Percentiles rank a stretch among this genome's conserved stretches.
phyloP scores from a whole-genome alignment of 2,888 invertebrate genomes.

The Andrena marginata region DNA sequence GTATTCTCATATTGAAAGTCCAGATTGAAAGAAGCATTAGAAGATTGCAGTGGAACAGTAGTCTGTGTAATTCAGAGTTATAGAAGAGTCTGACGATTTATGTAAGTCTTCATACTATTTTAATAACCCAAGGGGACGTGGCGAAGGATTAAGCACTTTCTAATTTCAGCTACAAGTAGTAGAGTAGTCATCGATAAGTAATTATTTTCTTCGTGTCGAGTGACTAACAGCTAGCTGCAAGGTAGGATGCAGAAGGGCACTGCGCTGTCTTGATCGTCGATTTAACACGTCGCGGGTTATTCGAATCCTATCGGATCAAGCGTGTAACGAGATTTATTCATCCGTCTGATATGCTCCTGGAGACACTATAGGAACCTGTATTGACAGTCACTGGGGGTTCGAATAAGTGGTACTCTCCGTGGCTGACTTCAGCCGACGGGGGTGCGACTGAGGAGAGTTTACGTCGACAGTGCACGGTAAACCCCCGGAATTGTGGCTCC shows the following conservation, averaged over 20 bases:
- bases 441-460: constrained; percentile 83
- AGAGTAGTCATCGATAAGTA: too few species aligned
- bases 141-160: too few species aligned
- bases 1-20: too few species aligned
- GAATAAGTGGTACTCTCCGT: constrained; percentile 78
- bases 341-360: constrained; percentile 60
- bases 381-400: constrained; percentile 75
- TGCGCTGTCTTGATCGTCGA: constrained; percentile 41
- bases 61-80: too few species aligned
- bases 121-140: too few species aligned
- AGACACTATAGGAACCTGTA: constrained; percentile 67
- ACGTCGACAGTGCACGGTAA: constrained; percentile 84
- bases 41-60: too few species aligned
- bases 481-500: constrained; percentile 83
- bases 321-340: constrained; percentile 67
- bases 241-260: background rate
- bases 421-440: constrained; percentile 75
- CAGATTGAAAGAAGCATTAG: too few species aligned
- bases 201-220: too few species aligned
- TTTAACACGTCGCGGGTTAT: constrained; percentile 45
- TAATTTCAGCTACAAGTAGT: too few species aligned
- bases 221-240: background rate
- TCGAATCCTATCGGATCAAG: constrained; percentile 53
- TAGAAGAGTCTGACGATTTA: too few species aligned
- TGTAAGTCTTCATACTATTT: too few species aligned